A percentile compares a stretch with the other conserved stretches of the same genome.
Conservation (phyloP, 2,888 invertebrate genomes). For the Pollenia griseotomentosa region DNA sequence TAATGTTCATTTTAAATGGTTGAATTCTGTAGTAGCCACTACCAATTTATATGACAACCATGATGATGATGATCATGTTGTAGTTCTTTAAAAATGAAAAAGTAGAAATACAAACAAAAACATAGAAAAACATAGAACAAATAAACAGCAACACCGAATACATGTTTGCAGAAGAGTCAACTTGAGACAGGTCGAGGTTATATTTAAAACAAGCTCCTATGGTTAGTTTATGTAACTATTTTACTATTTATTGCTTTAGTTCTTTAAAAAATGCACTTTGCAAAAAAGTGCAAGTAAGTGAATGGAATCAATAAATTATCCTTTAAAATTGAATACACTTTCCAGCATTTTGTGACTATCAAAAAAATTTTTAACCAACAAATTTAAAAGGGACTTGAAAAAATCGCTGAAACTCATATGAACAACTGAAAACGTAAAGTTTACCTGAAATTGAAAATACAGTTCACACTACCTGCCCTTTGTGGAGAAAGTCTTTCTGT, state of each 20-base stretch:
- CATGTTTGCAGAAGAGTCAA: slow-evolving; percentile 71
- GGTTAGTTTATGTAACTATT: slow-evolving; percentile 50
- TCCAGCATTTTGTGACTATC: too few species aligned
- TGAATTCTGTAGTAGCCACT: slow-evolving; percentile 58
- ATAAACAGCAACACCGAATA: slow-evolving; percentile 9
- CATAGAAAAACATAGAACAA: not conserved
- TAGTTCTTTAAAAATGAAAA: slow-evolving; percentile 21
- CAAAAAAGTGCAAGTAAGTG: not conserved
- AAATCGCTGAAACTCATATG: too few species aligned
- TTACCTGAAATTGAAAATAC: too few species aligned
- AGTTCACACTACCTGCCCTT: too few species aligned
- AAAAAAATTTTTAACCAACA: too few species aligned
- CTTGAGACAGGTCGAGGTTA: slow-evolving; percentile 82
- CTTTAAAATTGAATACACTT: too few species aligned
- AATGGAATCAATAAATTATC: not conserved
- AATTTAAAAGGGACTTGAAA: too few species aligned
- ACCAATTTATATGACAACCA: slow-evolving; percentile 35
- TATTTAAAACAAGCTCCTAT: slow-evolving; percentile 68
- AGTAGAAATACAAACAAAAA: slow-evolving; percentile 24
- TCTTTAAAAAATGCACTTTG: slow-evolving; percentile 37
- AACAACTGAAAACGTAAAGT: too few species aligned
- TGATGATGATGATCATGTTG: slow-evolving; percentile 42
- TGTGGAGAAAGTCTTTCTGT: too few species aligned
- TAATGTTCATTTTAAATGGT: slow-evolving; percentile 56
- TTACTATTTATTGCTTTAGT: slow-evolving; percentile 11